Conservation (phyloP, 2,113 vertebrate species). For the Noturus placidus region DNA sequence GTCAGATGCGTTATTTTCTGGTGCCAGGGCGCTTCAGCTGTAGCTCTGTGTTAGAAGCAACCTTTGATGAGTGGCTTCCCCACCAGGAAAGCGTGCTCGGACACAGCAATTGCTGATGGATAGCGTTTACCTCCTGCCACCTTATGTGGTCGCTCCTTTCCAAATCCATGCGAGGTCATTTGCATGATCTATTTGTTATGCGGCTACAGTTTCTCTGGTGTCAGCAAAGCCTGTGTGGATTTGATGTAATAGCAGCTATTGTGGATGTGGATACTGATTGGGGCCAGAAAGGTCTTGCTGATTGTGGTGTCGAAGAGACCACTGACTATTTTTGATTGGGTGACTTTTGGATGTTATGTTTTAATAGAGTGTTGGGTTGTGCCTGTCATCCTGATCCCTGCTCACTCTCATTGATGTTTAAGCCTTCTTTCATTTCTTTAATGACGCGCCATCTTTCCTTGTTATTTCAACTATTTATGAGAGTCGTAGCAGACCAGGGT, state of each 20-base stretch:
- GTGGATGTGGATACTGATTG: constrained; percentile 39
- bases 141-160: constrained; percentile 35
- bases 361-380: constrained; percentile 8
- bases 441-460: constrained; percentile 1
- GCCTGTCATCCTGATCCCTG: background rate
- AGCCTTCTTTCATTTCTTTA: constrained; percentile 26
- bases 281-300: constrained; percentile 19
- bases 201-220: constrained; percentile 25
- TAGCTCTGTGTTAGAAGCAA: constrained; percentile 23
- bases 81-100: constrained; percentile 14
- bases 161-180: constrained; percentile 42
- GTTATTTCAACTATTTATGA: constrained; percentile 10
- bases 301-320: background rate
- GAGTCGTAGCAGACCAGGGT: background rate
- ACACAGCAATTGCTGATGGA: constrained; percentile 40
- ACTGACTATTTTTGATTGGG: constrained; percentile 1
- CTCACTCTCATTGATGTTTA: constrained; percentile 10
- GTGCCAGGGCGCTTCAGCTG: background rate
- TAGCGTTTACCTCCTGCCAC: constrained; percentile 47
- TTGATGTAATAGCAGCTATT: constrained; percentile 39
- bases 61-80: constrained; percentile 32
- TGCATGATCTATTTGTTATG: constrained; percentile 55
- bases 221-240: constrained; percentile 44
- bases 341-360: constrained; percentile 2
- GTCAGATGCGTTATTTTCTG: constrained; percentile 35